Conservation (phyloP, 2,113 vertebrate genomes). For the Hippocampus abdominalis region DNA sequence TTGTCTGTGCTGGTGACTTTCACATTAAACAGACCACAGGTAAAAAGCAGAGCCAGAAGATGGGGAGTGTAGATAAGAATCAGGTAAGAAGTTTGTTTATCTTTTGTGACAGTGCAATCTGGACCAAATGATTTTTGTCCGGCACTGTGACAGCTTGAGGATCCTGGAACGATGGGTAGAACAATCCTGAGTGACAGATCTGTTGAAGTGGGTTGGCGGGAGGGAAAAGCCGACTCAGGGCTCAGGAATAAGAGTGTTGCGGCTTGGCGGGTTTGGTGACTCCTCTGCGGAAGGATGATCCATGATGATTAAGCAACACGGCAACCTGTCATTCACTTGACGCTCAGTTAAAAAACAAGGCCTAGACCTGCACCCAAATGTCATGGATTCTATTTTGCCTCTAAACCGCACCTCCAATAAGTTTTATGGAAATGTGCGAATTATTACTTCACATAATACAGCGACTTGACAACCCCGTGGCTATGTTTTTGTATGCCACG, state of each 20-base stretch:
- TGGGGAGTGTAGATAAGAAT: no score
- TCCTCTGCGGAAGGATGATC: neutral
- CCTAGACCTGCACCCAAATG: neutral
- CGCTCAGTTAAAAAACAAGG: neutral
- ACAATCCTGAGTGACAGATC: conserved; percentile 8
- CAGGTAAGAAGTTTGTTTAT: neutral
- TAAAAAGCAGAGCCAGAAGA: no score
- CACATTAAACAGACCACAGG: no score
- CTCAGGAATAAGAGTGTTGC: conserved; percentile 2
- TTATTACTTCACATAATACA: neutral
- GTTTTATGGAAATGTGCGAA: neutral
- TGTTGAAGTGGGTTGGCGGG: neutral
- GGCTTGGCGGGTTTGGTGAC: neutral
- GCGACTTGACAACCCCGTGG: neutral
- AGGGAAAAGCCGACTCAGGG: neutral
- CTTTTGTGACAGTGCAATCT: neutral
- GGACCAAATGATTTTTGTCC: neutral
- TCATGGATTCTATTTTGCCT: neutral
- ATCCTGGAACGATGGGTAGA: neutral
- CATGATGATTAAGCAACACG: neutral
- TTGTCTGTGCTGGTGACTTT: no score
- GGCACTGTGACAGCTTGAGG: conserved; percentile 1
- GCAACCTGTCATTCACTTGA: neutral
- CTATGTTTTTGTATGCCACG: neutral
- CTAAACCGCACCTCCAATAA: neutral